Conservation (phyloP, 2,888 invertebrate species). For the Odontothrips loti region DNA sequence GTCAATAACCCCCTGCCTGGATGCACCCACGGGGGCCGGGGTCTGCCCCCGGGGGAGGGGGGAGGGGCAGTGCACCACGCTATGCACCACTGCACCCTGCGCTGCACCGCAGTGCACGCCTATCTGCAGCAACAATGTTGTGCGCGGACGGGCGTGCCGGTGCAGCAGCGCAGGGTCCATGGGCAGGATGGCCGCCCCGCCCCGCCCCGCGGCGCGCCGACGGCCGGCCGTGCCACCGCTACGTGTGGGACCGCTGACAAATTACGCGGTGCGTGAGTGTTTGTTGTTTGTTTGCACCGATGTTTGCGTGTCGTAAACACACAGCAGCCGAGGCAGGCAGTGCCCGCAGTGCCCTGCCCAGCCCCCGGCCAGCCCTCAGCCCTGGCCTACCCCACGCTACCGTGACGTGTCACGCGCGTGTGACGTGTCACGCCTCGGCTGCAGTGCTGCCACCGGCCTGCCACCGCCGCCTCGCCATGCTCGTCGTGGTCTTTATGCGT, state of each 20-base stretch:
- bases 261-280: not conserved
- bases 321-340: not conserved
- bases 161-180: too few species aligned
- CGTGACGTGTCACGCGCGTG: not conserved
- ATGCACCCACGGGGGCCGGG: too few species aligned
- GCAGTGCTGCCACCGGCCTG: too few species aligned
- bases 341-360: not conserved
- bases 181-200: not conserved
- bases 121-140: not conserved
- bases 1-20: too few species aligned
- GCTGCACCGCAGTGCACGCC: not conserved
- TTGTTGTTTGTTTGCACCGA: slow-evolving; percentile 20
- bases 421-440: too few species aligned
- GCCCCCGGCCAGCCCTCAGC: not conserved
- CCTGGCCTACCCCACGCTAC: not conserved
- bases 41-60: too few species aligned
- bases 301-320: slow-evolving; percentile 23
- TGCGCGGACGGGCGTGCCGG: too few species aligned
- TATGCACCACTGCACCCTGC: too few species aligned
- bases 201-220: not conserved
- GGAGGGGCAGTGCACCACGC: too few species aligned
- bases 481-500: too few species aligned
- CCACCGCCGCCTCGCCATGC: too few species aligned
- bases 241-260: not conserved
- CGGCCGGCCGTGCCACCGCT: not conserved